These are phyloP conservation scores for Chaunax sp. DNA, from an alignment of 2,797 vertebrate genomes.

Conservation along the genomic window DNA sequence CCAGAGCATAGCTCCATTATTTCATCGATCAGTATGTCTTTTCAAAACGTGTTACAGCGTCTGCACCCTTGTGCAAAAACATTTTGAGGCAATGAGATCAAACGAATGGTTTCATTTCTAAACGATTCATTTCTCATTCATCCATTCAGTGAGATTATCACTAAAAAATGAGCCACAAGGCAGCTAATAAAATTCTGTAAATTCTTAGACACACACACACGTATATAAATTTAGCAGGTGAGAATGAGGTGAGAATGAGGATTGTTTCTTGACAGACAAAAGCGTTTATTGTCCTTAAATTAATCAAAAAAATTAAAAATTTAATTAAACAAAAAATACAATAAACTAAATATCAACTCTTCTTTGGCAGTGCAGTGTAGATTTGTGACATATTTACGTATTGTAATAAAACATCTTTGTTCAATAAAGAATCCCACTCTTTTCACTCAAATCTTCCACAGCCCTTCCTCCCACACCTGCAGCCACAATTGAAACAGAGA, in stretches of 20 bases:
- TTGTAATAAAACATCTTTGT: constrained; percentile 52
- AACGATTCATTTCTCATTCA: not conserved
- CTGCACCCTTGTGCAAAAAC: no score
- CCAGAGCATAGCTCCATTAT: not conserved
- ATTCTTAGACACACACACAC: no score
- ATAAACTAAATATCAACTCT: not conserved
- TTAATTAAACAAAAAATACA: not conserved
- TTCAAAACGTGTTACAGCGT: constrained; percentile 3
- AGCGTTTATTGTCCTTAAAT: no score
- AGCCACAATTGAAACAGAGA: constrained; percentile 52
- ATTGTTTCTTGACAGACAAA: no score
- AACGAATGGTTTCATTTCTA: not conserved
- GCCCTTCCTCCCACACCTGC: constrained; percentile 43
- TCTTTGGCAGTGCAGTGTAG: not conserved
- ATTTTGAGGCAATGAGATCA: no score
- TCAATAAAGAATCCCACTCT: constrained; percentile 42
- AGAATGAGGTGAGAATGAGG: no score
- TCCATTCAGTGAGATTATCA: constrained; percentile 9
- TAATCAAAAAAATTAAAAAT: not conserved
- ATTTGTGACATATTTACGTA: constrained; percentile 42
- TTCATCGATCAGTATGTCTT: constrained; percentile 10
- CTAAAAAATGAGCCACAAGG: constrained; percentile 9
- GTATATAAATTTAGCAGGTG: no score
- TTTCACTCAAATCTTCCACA: constrained; percentile 23
- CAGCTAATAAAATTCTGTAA: not conserved